phyloP scores from a whole-genome alignment of 2,888 invertebrate genomes.

The Schizaphis graminum region DNA sequence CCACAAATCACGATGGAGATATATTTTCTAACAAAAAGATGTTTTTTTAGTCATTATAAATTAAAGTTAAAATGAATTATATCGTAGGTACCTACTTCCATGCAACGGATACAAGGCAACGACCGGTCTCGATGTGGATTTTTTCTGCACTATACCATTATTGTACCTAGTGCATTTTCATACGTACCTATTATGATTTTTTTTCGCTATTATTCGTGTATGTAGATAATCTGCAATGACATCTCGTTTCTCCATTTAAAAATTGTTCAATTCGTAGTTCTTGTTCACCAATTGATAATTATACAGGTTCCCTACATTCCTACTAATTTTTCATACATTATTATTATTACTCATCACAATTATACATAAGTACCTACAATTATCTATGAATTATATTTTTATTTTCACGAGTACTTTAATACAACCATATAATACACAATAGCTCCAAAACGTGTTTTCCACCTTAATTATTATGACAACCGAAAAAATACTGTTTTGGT shows the following conservation, averaged over 20 bases:
- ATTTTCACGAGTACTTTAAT: background rate
- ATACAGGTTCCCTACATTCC: background rate
- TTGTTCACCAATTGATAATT: background rate
- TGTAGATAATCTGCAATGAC: background rate
- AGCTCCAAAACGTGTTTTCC: background rate
- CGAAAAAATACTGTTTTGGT: background rate
- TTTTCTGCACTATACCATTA: background rate
- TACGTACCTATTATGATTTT: background rate
- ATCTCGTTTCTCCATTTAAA: background rate
- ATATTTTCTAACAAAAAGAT: background rate
- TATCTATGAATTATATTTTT: background rate
- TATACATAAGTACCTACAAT: background rate
- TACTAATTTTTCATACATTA: background rate
- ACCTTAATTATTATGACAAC: background rate
- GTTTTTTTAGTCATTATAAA: background rate
- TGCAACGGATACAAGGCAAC: background rate
- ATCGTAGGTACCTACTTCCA: background rate
- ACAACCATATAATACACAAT: background rate
- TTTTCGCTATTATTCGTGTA: background rate
- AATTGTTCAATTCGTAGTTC: background rate
- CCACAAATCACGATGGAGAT: background rate
- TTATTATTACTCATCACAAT: background rate
- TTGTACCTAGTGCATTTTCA: background rate
- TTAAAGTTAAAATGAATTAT: background rate
- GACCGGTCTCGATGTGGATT: background rate